Base-by-base conservation (phyloP, 2,797 vertebrate genomes). In the Poeciliopsis gracilis region DNA sequence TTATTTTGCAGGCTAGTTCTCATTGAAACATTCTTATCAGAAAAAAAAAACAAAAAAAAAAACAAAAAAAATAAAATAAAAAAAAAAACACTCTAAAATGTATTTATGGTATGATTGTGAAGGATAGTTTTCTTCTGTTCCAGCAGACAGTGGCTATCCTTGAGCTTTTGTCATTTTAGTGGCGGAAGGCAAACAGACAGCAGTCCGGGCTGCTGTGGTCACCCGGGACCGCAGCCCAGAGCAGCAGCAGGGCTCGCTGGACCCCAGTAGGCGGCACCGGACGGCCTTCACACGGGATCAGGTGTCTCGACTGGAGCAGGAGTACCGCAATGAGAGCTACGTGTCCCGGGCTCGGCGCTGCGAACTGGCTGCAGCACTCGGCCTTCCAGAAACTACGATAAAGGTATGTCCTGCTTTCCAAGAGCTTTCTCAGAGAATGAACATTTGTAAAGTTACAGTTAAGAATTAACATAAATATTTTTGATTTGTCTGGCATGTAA, bases 221-320 rank as follows among this genome's bases (percentile, higher is more conserved):
- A 87, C 79, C 28, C 77, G 86, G 20, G 20, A 51, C 49, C 20
- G 49, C 73, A 86, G 78, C 12, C 78, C 72, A 5, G 89, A 91
- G 77, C 90, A 91, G 63, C 86, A 87, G 57, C 86, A 86, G 51
- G 94, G 92, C 53, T 46, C 91, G 51, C 82, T 92, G 0, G 95
- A 96, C 75, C 91, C 94, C 4, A 94, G 91, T 77, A 90, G 95
- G 63, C 88, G 95, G n/a, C 95, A 96, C 88, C 90, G 96, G 25
- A 96, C 96, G 0, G 95, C 96, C 23, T 96, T 96, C 83, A 95
- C 95, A 1, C 93, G 94, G 11, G 93, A 95, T 74, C 96, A 96
- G 91, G 90, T 96, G 79, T 82, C 88, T 72, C 93, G 94, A 3
- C 87, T 96, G 67, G 96, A 96, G 89, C 92, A 95, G 86, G 95